Conservation (phyloP, 2,888 invertebrate species). For the Drosophila merina region DNA sequence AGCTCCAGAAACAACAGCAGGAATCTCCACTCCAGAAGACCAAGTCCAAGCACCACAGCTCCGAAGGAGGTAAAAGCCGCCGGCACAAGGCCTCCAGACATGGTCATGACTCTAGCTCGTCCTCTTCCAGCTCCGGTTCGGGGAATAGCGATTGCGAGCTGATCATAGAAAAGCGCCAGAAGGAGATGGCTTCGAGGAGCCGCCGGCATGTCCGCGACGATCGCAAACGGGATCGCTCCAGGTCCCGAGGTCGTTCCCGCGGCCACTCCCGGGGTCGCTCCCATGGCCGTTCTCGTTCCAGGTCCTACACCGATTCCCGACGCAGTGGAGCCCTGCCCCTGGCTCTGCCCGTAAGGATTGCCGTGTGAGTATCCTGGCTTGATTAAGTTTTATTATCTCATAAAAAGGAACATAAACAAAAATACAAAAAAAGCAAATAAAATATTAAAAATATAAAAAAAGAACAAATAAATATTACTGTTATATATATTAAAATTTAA, state of each 20-base stretch:
- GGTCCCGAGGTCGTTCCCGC: slow-evolving; percentile 61
- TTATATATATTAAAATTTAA: not conserved
- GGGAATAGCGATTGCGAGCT: slow-evolving; percentile 40
- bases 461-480: not conserved
- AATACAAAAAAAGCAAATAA: slow-evolving; percentile 14
- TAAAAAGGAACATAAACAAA: slow-evolving; percentile 17
- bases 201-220: slow-evolving; percentile 40
- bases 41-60: slow-evolving; percentile 11
- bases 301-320: slow-evolving; percentile 52
- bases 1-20: slow-evolving; percentile 42
- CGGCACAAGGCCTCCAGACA: slow-evolving; percentile 18
- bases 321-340: slow-evolving; percentile 26
- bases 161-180: slow-evolving; percentile 8
- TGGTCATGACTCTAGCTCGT: slow-evolving; percentile 14
- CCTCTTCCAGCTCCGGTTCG: slow-evolving; percentile 27
- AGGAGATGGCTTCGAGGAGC: slow-evolving; percentile 5
- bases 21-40: slow-evolving; percentile 12
- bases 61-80: slow-evolving; percentile 26
- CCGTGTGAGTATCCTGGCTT: slow-evolving; percentile 43
- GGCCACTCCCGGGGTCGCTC: slow-evolving; percentile 60
- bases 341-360: slow-evolving; percentile 41
- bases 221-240: slow-evolving; percentile 45
- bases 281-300: slow-evolving; percentile 67
- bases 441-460: not conserved
- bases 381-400: slow-evolving; percentile 6